Evolutionary conservation across 2,888 invertebrate genomes (phyloP).

Genomic region (Apocheima hispidaria): DNA sequence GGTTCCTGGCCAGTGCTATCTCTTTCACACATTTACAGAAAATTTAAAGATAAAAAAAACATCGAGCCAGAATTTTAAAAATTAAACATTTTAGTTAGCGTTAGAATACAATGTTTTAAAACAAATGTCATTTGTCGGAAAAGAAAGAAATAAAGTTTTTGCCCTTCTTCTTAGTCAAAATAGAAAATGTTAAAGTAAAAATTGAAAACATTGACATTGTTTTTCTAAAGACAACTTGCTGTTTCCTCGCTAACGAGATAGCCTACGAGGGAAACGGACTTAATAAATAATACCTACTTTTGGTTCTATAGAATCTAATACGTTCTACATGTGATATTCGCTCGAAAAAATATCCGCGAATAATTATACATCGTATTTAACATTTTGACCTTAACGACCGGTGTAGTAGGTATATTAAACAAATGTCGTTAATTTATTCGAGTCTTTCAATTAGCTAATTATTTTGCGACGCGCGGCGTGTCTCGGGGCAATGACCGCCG

Average conservation of each 20-base stretch:
- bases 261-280: neutral
- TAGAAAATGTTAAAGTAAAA: too few species aligned
- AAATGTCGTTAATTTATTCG: constrained; percentile 40
- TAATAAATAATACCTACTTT: neutral
- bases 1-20: too few species aligned
- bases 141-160: too few species aligned
- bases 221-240: too few species aligned
- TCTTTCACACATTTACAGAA: too few species aligned
- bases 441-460: constrained; percentile 52
- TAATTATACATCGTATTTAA: constrained; percentile 7
- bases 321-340: neutral
- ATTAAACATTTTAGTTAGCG: too few species aligned
- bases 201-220: too few species aligned
- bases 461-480: constrained; percentile 54
- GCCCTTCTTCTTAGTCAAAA: too few species aligned
- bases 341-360: constrained; percentile 4
- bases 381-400: constrained; percentile 20
- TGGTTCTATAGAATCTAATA: neutral
- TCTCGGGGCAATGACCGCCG: constrained; percentile 63
- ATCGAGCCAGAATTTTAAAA: too few species aligned
- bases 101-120: too few species aligned
- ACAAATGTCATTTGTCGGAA: too few species aligned
- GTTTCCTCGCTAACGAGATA: neutral
- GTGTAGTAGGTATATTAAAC: constrained; percentile 21
- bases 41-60: too few species aligned